Evolutionary conservation across 23 tunicate genomes (phyloP), one percentile per base, ranked within the genome.

Genomic region (Trididemnum miniatum): DNA sequence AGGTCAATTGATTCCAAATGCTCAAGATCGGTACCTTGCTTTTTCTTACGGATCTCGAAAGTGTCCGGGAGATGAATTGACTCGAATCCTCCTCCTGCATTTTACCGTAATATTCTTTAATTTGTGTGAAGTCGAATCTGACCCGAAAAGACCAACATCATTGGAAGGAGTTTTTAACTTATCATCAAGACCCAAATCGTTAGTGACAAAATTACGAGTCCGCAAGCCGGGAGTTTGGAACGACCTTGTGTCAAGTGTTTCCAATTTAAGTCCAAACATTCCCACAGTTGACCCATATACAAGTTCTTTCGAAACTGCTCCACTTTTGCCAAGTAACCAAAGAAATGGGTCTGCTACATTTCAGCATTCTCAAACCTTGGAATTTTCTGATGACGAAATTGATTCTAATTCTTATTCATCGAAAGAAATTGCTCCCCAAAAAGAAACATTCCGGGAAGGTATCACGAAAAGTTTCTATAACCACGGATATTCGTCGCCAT

Each of bases 51-150:
- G 97, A 0, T 30, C 80, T 2, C 72, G 97, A 39, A 86, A 86
- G 54, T 91, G 97, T 69, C 97, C 97, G 1, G 97, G 97, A 20
- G 84, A 86, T 32, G 86, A 82, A 50, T 29, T 91, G 5, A 66
- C 97, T 25, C 66, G 80, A 29, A 31, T 91, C 23, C 28, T 77
- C 77, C 37, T 86, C 49, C 0, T 78, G 62, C 78, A 82, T 30
- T 34, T 86, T 15, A 76, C 71, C 39, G 88, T 57, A 18, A 71
- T 38, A 22, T 30, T 91, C 30, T 78, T 82, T 62, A 59, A 37
- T 18, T 34, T 81, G 52, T 77, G 88, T 34, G 89, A 89, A 63
- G 22, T 89, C 30, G 59, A 62, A 34, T 65, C 81, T 9, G 95
- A 89, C 38, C 84, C 85, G 2, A 60, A 79, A 5, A 57, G 79